Base-by-base conservation (phyloP, 2,797 vertebrate species). In the Cygnus olor region DNA sequence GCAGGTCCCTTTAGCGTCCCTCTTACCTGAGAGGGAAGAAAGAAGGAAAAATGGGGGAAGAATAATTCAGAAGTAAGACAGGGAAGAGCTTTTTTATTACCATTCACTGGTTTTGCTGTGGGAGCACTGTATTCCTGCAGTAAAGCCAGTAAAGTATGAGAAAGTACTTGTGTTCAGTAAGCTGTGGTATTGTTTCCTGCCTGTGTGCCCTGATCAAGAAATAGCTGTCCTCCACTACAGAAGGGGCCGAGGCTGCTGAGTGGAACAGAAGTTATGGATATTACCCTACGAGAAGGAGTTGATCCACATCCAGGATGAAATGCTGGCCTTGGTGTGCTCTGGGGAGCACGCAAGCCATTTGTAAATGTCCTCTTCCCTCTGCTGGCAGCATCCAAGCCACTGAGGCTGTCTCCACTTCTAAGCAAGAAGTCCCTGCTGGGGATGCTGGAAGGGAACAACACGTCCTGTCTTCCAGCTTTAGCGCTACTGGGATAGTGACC, bases 201-300 rank as follows among this genome's bases (percentile, higher is more conserved):
- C 8, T 71, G 1, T 25, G 9, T 58, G 36, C 76, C 25, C 40
- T 76, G 49, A 27, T 79, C 4, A 66, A 61, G n/a, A 53, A 76
- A 42, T 9, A 61, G 45, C 38, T 88, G 56, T 61, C 24, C 10
- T 76, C 0, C 0, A 3, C 58, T 51, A 42, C 15, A 71, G 44
- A 10, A 0, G 0, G 15, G 74, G 49, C 25, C 0, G 1, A 63
- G 36, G 16, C 28, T 3, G 1, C 45, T 80, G 12, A 34, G 30
- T 60, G 63, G 30, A 64, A 32, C 9, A 60, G 19, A 34, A 85
- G 11, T 61, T 70, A 32, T 1, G 22, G 32, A 3, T 61, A 24
- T 63, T 71, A 42, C 36, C 11, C 13, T 74, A 10, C 4, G 38
- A 79, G 61, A 78, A 36, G 42, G 32, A 69, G 20, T 16, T 69